Base-by-base conservation (phyloP, 2,797 vertebrate genomes). In the Rhadinocentrus ornatus region DNA sequence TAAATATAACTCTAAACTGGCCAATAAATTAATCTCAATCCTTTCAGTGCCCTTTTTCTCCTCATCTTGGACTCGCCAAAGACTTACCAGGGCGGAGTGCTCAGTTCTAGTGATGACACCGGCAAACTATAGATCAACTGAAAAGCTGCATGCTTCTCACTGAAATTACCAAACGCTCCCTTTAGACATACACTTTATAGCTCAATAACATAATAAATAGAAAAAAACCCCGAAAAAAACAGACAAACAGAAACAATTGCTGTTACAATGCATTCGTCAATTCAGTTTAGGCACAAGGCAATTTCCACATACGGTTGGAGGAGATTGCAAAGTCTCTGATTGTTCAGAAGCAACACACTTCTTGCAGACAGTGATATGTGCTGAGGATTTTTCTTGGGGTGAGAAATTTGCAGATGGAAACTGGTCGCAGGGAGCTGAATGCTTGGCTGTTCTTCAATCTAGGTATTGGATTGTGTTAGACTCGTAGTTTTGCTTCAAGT, bases 181-280 rank as follows among this genome's bases (percentile, higher is more conserved):
- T 98, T 98, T 97, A 95, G 95, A 96, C 91, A 94, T 93, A 96
- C 95, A 96, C 94, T 94, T 95, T 94, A 95, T 95, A 97, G 94
- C 94, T 96, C 95, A 96, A 93, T 95, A 96, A 95, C 95, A 91
- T 90, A 98, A 99, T 99, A 99, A 99, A 99, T 99, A 98, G 95
- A 92, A 95, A 89, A 82, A 93, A 95, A 78, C n/a, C n/a, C n/a
- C n/a, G n/a, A 80, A 79, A 79, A 41, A 80, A 84, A 89, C 63
- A 81, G 60, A 88, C 87, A 87, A 83, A 85, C 57, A 85, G 84
- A 90, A 92, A 88, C 80, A 96, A 86, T 94, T 96, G 96, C 96
- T 96, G 95, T 97, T 99, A 99, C 97, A 99, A 99, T 98, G 96
- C 97, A 96, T 98, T 97, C 96, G 97, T 98, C 97, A 99, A 98